Evolutionary conservation across 30 jellyfish, hydroid and myxozoan species (phyloP), one percentile per base, ranked within the genome.

Genomic region (Hydractinia symbiolongicarpus): DNA sequence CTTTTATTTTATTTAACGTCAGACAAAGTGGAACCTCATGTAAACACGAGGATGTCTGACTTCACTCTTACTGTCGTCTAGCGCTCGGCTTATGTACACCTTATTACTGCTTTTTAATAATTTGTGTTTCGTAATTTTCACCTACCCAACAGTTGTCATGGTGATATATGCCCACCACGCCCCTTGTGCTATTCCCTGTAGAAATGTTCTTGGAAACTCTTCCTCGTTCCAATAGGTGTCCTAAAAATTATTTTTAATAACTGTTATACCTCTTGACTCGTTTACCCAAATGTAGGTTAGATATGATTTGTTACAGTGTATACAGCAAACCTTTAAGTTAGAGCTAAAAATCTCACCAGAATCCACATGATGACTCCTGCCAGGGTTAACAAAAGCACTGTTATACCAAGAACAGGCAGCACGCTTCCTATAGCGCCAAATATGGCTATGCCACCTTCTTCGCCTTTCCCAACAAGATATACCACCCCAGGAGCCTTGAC

Each of bases 121-220:
- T 13, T n/a, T n/a, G 17, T 64, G 7, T n/a, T 44, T 7, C 19
- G 4, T 51, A 6, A 6, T n/a, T 64, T 16, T 2, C 19, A 6
- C 52, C 60, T 77, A 77, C 85, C 85, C 85, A n/a, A 77, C 85
- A 53, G 85, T 77, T 54, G 85, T 77, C 78, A 60, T 60, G 81
- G 80, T 77, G 54, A 60, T 30, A n/a, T 9, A 77, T 1, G 85
- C 78, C 85, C 85, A 77, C 85, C 85, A 77, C 11, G 55, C 60
- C 6, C 85, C 85, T 55, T 77, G 79, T 10, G 11, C 9, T 5
- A 77, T 50, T 55, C 85, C 85, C 60, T 49, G 51, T 5, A 77
- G 78, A 77, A 52, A 14, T 53, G 85, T 52, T 6, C 55, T 52
- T 21, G 85, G 85, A 77, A 77, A 77, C 16, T 77, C 78, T 8